Evolutionary conservation across 2,888 invertebrate species (phyloP).

Genomic region (Chaetoderma sp.): DNA sequence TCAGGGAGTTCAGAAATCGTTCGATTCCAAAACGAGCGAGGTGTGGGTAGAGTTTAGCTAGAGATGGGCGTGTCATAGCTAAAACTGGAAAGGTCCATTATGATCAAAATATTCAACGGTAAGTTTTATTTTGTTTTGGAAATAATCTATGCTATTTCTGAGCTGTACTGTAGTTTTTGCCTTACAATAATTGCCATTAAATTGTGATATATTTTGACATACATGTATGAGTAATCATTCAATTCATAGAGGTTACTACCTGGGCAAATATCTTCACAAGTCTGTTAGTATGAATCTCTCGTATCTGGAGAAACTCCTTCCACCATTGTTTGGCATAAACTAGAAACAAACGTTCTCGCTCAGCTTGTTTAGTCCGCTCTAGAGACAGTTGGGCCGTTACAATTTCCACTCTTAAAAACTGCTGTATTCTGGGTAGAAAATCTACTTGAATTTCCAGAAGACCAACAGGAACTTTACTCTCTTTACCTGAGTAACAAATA

Average conservation of each 20-base stretch:
- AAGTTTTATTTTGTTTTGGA: too few relatives aligned
- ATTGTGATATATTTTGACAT: too few relatives aligned
- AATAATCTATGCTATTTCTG: too few relatives aligned
- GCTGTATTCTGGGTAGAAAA: conserved; percentile 57
- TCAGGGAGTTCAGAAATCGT: too few relatives aligned
- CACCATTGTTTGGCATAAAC: conserved; percentile 71
- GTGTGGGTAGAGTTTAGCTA: too few relatives aligned
- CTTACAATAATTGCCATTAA: too few relatives aligned
- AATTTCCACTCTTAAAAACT: conserved; percentile 54
- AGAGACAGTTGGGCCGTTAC: conserved; percentile 61
- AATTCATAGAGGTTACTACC: conserved; percentile 47
- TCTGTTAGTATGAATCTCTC: conserved; percentile 62
- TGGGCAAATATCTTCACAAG: conserved; percentile 70
- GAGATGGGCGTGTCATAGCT: too few relatives aligned
- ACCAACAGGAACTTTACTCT: conserved; percentile 64
- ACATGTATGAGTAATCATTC: too few relatives aligned
- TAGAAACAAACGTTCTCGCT: conserved; percentile 68
- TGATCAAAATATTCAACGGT: too few relatives aligned
- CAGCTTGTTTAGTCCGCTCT: conserved; percentile 62
- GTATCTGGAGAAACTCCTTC: conserved; percentile 68
- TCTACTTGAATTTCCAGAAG: conserved; percentile 66
- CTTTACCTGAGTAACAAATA: conserved; percentile 49
- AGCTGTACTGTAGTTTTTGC: too few relatives aligned
- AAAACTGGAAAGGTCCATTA: too few relatives aligned
- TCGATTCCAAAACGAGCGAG: too few relatives aligned